Conservation (phyloP, 2,113 vertebrate genomes). For the Leiothrix lutea region DNA sequence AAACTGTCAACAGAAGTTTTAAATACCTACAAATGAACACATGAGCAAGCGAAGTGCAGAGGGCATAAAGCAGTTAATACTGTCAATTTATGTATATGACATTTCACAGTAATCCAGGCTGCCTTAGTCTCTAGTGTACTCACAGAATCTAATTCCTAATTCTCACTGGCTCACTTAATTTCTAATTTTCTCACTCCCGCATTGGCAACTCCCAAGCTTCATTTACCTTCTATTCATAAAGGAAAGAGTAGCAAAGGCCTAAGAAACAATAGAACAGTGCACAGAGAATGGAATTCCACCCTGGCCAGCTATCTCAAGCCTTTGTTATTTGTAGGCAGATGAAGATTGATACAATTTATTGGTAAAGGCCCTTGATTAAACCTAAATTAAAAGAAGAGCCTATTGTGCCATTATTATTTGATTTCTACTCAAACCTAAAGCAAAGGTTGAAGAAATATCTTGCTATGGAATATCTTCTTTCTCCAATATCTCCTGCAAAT, state of each 20-base stretch:
- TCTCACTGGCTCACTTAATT: not conserved
- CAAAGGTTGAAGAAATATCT: not conserved
- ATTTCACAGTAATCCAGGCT: not conserved
- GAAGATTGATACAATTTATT: not conserved
- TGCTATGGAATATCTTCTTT: not conserved
- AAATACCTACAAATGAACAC: not conserved
- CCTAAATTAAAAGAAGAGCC: not conserved
- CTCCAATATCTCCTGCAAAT: not conserved
- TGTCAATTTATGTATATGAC: not conserved
- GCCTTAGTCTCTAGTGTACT: not conserved
- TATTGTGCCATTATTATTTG: not conserved
- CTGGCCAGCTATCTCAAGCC: not conserved
- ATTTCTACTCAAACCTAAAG: not conserved
- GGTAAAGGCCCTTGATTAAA: not conserved
- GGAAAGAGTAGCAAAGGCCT: not conserved
- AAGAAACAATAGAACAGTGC: rapidly evolving
- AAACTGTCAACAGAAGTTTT: not conserved
- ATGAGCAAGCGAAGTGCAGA: not conserved
- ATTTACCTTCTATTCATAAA: not conserved
- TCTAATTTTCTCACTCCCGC: not conserved
- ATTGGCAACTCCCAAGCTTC: not conserved
- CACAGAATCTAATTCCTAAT: not conserved
- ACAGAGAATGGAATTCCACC: not conserved
- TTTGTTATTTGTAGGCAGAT: not conserved
- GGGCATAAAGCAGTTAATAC: not conserved